A percentile compares a stretch with the other conserved stretches of the same genome.
Evolutionary conservation across 37 sponge, comb jelly and placozoan genomes (phyloP).

Genomic region (Trichoplax adhaerens): DNA sequence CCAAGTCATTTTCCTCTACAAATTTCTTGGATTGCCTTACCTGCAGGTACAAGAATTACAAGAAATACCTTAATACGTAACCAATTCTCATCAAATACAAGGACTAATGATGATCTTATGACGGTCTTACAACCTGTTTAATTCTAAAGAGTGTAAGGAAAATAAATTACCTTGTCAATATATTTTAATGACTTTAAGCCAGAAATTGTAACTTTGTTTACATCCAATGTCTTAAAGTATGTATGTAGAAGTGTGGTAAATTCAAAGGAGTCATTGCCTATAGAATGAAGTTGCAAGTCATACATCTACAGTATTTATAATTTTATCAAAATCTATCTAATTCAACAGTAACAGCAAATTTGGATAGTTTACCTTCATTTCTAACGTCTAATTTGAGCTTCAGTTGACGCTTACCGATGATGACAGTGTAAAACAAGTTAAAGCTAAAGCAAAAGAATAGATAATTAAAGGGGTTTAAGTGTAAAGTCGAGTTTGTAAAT

Average conservation of each 20-base stretch:
- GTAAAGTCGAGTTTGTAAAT: too few relatives aligned
- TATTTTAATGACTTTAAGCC: slow-evolving; percentile 46
- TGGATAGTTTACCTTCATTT: slow-evolving; percentile 25
- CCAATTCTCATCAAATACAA: too few relatives aligned
- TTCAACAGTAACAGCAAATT: background rate
- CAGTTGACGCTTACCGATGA: slow-evolving; percentile 12
- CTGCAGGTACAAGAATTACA: too few relatives aligned
- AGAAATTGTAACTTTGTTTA: slow-evolving; percentile 51
- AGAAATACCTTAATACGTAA: too few relatives aligned
- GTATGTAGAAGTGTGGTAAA: slow-evolving; percentile 81
- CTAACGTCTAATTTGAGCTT: slow-evolving; percentile 3
- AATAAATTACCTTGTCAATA: slow-evolving; percentile 46
- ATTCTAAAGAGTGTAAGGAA: background rate
- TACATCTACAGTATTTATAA: background rate
- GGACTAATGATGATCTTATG: too few relatives aligned
- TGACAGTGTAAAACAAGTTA: slow-evolving; percentile 31
- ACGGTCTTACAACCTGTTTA: too few relatives aligned
- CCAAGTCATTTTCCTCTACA: slow-evolving; percentile 26
- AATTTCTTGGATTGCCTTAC: slow-evolving; percentile 13
- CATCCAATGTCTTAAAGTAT: slow-evolving; percentile 55
- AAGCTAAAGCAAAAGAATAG: slow-evolving; percentile 19
- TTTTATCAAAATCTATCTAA: background rate
- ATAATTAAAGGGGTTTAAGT: too few relatives aligned
- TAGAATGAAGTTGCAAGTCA: too few relatives aligned
- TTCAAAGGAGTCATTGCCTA: slow-evolving; percentile 22